phyloP scores from a whole-genome alignment of 2,888 invertebrate species.

The Caenorhabditis sp. region DNA sequence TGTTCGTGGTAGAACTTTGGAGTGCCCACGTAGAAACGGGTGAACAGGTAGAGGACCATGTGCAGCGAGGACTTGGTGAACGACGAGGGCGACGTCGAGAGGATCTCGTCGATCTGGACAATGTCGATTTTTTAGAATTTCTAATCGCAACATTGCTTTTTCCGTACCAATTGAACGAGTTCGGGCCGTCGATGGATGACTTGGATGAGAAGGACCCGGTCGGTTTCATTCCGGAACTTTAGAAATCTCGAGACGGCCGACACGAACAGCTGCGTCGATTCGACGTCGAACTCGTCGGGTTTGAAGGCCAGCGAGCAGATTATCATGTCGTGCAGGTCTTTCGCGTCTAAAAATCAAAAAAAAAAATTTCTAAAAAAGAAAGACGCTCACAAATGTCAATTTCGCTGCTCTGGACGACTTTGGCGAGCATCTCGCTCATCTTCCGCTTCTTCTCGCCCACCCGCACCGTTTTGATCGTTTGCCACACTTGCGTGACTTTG shows the following conservation, averaged over 20 bases:
- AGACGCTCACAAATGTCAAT: conserved; percentile 25
- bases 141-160: background rate
- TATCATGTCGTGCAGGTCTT: conserved; percentile 19
- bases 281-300: conserved; percentile 6
- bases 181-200: no score
- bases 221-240: conserved; percentile 32
- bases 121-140: background rate
- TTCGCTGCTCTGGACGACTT: conserved; percentile 22
- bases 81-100: background rate
- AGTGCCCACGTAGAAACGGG: conserved; percentile 33
- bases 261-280: conserved; percentile 42
- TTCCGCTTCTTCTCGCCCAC: conserved; percentile 17
- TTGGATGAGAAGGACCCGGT: conserved; percentile 35
- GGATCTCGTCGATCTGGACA: conserved; percentile 31
- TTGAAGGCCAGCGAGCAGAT: conserved; percentile 25
- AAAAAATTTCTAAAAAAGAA: conserved; percentile 5
- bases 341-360: background rate
- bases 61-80: conserved; percentile 21
- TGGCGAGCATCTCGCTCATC: conserved; percentile 53
- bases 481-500: conserved; percentile 21
- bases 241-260: conserved; percentile 29
- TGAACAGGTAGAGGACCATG: conserved; percentile 36
- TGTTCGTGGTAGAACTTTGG: conserved; percentile 11
- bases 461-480: background rate
- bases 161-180: background rate